Evolutionary conservation across 1,140 invertebrate genomes (phyloP).

Genomic region (Hycleus cichorii): DNA sequence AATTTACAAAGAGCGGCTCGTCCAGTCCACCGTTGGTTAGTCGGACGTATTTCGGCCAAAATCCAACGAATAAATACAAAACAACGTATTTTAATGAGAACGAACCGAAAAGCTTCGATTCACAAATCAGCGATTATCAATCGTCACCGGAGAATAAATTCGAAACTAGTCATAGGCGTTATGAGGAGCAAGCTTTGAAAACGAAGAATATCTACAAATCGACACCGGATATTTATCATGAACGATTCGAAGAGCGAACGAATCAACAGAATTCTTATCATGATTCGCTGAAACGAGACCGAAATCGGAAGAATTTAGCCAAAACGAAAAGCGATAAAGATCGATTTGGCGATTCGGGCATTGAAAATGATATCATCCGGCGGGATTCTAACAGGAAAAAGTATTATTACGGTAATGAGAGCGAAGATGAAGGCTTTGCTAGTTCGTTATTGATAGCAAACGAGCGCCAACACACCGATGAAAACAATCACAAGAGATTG

Average conservation of each 20-base stretch:
- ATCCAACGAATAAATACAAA: slow-evolving; percentile 12
- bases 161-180: slow-evolving; percentile 48
- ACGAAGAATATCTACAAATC: slow-evolving; percentile 49
- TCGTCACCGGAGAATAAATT: slow-evolving; percentile 51
- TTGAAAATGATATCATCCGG: slow-evolving; percentile 64
- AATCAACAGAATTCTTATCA: slow-evolving; percentile 46
- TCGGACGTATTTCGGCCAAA: slow-evolving; percentile 12
- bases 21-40: slow-evolving; percentile 36
- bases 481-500: slow-evolving; percentile 45
- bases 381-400: slow-evolving; percentile 55
- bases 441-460: slow-evolving; percentile 57
- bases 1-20: slow-evolving; percentile 43
- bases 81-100: slow-evolving; percentile 44
- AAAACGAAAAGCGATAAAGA: slow-evolving; percentile 45
- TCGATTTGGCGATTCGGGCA: slow-evolving; percentile 65
- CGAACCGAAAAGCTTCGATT: slow-evolving; percentile 57
- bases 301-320: slow-evolving; percentile 34
- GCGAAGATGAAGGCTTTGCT: slow-evolving; percentile 58
- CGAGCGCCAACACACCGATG: slow-evolving; percentile 57
- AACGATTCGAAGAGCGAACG: slow-evolving; percentile 31
- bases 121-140: slow-evolving; percentile 49
- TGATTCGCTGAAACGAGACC: slow-evolving; percentile 46
- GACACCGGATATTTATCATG: slow-evolving; percentile 48
- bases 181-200: slow-evolving; percentile 44
- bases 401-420: slow-evolving; percentile 39